Base-by-base conservation (phyloP, 2,888 invertebrate genomes). In the Uropetala carovei region DNA sequence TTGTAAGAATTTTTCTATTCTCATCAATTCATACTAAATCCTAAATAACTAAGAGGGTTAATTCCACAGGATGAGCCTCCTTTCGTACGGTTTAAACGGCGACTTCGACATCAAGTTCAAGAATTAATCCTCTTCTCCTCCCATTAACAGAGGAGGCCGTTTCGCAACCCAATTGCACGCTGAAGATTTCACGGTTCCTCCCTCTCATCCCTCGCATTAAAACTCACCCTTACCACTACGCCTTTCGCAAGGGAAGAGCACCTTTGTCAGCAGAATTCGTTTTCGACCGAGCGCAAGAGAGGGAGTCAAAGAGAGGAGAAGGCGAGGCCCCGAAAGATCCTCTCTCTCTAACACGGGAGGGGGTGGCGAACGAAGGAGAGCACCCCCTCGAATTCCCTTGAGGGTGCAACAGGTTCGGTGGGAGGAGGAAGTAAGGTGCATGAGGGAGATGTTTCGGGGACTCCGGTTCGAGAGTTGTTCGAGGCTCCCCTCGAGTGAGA, bases 401-500 rank as follows among this genome's bases (percentile, higher is more conserved):
- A 75, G 75, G 18, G 22, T 75, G 75, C 75, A 75, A 75, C 75
- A 75, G 75, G 75, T 75, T 27, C 27, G 75, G 75, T 27, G 27
- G n/a, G 27, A 68, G 68, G 18, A 68, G 68, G 68, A 68, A 18
- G 18, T 68, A 22, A 68, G 68, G 68, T 68, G 68, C 68, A 68
- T n/a, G 68, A 68, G 75, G n/a, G 27, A 75, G 75, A 22, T 27
- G 22, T 75, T 75, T 75, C 22, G 11, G 75, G 22, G 27, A 27
- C 75, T 75, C 27, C 75, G 75, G 75, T 75, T 75, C 75, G 75
- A 75, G 75, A 75, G 75, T 13, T 14, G 22, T 75, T 75, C 27
- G 22, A 75, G 75, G 27, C 22, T 22, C 13, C 75, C 11, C 75
- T 22, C 22, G 22, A 2, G 75, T 75, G 11, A 27, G 11, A 75